Conservation (phyloP, 2,113 vertebrate species). For the Tapirus terrestris region DNA sequence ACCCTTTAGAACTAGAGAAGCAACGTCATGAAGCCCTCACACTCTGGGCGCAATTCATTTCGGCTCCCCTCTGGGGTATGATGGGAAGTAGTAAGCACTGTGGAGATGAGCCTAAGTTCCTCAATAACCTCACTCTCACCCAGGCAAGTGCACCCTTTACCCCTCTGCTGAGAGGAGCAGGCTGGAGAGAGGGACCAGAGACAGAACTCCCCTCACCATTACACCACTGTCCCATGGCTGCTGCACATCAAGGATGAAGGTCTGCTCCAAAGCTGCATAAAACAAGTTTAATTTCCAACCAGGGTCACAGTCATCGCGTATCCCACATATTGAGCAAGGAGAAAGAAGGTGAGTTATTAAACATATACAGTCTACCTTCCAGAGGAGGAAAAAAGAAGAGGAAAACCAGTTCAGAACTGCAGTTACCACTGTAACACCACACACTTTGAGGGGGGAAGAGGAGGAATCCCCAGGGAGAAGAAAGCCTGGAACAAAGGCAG, state of each 20-base stretch:
- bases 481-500: conserved; percentile 49
- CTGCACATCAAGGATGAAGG: conserved; percentile 71
- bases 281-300: conserved; percentile 86
- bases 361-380: conserved; percentile 79
- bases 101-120: background rate
- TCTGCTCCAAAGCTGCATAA: conserved; percentile 83
- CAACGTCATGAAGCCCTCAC: background rate
- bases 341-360: conserved; percentile 77
- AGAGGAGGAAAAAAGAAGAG: conserved; percentile 69
- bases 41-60: background rate
- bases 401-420: conserved; percentile 73
- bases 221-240: background rate
- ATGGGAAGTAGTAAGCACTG: background rate
- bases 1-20: background rate
- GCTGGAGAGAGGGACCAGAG: background rate
- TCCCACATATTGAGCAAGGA: conserved; percentile 80
- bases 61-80: background rate
- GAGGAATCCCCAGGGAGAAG: conserved; percentile 61
- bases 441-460: conserved; percentile 26
- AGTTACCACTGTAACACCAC: conserved; percentile 76
- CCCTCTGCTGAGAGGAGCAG: background rate
- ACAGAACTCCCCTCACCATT: background rate
- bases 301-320: conserved; percentile 79
- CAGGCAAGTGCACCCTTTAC: background rate
- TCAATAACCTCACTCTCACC: background rate